Evolutionary conservation across 2,797 vertebrate genomes (phyloP), one percentile per base, ranked within the genome.

Genomic region (Cottoperca gobio): DNA sequence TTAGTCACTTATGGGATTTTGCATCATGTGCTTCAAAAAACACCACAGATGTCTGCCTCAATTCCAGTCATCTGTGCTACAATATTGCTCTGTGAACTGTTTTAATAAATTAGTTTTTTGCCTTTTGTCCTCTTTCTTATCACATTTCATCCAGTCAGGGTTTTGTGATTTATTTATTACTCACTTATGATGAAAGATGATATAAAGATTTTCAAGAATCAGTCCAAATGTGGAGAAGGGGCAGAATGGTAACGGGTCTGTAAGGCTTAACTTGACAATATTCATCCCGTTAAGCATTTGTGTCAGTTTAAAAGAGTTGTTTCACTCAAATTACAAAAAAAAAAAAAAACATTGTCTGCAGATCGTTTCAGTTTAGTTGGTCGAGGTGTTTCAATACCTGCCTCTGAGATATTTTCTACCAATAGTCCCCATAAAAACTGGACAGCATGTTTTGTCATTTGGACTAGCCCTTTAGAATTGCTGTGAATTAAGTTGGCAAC

Each of bases 1-100:
- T 63, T 46, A 61, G 26, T 67, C 55, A 68, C 66, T 49, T 23
- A 64, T 17, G 60, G 42, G 33, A 42, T 54, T 84, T 50, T 43
- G 26, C 39, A 72, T 78, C 21, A 53, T 55, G 21, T 63, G 70
- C 58, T 59, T 43, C 17, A 65, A 40, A 63, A 73, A 65, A 39
- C 60, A 33, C 21, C 54, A 66, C 28, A 77, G 69, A 62, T 62
- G 64, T 24, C 45, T 42, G 13, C 6, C 24, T 26, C 31, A 42
- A 61, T 45, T 53, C 3, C 4, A 46, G 14, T 21, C 45, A 67
- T 67, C 65, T 71, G 19, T 49, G 43, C 42, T 21, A 31, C 17
- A 61, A 19, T 33, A 57, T 39, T 68, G 21, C 45, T 72, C 42
- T 17, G 8, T 71, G 39, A 28, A 31, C 40, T 46, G 19, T 4